Base-by-base conservation (phyloP, 2,797 vertebrate genomes). In the Danio aesculapii region DNA sequence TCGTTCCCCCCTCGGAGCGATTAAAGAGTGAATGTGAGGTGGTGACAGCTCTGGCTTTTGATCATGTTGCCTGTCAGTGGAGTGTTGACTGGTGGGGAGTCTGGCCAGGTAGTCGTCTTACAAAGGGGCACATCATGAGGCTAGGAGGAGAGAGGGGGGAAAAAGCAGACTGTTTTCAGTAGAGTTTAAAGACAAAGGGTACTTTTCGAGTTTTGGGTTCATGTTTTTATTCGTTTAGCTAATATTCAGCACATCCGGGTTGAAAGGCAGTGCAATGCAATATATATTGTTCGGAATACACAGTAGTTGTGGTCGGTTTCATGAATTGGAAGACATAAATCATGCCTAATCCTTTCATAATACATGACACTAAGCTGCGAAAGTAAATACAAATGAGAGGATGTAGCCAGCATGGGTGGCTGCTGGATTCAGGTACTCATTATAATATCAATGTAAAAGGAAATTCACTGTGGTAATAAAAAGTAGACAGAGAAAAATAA, bases 31-130 rank as follows among this genome's bases (percentile, higher is more conserved):
- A 83, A 71, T 89, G 90, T 89, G 86, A 89, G 85, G 83, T 86
- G 82, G 79, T 87, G 89, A 90, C 88, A 91, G 87, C 84, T 85
- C n/a, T 1, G 73, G 84, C 87, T 88, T 94, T 91, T 93, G 92
- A 93, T 93, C 90, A 92, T 81, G 71, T 84, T 49, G 49, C 63
- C 81, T 87, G 83, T 89, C 88, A 81, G 82, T 61, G 68, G 83
- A 87, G 85, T 89, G 85, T 91, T 84, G 92, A 86, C 90, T 86
- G 49, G 75, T 79, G 77, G 83, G 88, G 88, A 89, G 90, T 86
- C 84, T 76, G 84, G 68, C 84, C 82, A 82, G 68, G 77, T 83
- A 86, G 87, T 78, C n/a, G 50, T 57, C 81, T 78, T 52, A 82
- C 49, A 44, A 79, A 86, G 75, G 71, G 52, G 17, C 41, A 68